These are phyloP conservation scores for Onychomys leucogaster DNA, from an alignment of 2,797 vertebrate genomes.

Conservation along the genomic window DNA sequence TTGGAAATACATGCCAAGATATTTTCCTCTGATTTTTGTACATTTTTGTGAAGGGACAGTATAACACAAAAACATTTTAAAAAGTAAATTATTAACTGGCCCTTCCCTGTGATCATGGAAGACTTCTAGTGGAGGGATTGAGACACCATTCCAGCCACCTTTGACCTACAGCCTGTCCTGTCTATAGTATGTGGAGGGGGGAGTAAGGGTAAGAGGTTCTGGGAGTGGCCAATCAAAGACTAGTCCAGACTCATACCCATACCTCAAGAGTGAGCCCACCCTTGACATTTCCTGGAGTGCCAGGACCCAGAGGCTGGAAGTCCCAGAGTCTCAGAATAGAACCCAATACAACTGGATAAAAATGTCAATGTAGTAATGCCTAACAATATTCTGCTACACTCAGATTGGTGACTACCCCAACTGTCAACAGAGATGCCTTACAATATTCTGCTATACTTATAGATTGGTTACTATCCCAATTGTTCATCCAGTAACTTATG, in stretches of 20 bases:
- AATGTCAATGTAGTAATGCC: background rate
- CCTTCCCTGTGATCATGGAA: background rate
- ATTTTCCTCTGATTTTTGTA: background rate
- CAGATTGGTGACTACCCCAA: background rate
- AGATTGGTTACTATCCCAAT: background rate
- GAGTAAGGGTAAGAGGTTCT: background rate
- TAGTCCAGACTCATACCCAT: background rate
- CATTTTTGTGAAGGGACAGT: background rate
- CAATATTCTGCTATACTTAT: background rate
- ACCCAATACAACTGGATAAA: background rate
- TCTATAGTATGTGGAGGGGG: background rate
- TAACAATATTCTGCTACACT: background rate
- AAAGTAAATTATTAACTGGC: background rate
- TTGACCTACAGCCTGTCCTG: background rate
- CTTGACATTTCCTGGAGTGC: background rate
- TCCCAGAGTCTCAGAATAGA: background rate
- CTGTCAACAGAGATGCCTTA: background rate
- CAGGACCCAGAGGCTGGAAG: background rate
- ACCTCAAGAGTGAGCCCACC: background rate
- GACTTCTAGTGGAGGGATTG: background rate
- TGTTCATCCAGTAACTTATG: background rate
- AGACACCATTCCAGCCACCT: background rate
- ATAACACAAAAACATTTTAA: background rate
- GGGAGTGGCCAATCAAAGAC: background rate
- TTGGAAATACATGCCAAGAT: constrained; percentile 40